A percentile compares a stretch with the other conserved stretches of the same genome.
phyloP scores from a whole-genome alignment of 2,113 vertebrate species.

The Passer domesticus region DNA sequence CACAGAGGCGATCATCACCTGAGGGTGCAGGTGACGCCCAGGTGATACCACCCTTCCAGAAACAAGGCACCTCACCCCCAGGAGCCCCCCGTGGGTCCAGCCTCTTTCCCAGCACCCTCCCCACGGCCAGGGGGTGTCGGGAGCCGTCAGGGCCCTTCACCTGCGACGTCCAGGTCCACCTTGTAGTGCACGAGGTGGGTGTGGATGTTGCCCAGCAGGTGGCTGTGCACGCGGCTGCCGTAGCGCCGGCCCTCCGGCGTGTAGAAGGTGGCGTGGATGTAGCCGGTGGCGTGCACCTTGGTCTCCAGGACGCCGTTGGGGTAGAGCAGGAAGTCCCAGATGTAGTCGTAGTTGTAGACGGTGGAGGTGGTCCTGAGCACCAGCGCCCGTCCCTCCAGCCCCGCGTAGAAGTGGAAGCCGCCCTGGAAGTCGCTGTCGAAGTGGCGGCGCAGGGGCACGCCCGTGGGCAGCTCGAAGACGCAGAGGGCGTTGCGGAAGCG shows the following conservation, averaged over 20 bases:
- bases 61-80: fast-evolving
- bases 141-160: conserved; percentile 50
- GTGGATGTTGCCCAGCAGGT: conserved; percentile 90
- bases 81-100: fast-evolving
- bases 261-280: conserved; percentile 87
- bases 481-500: conserved; percentile 79
- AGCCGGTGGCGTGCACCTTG: conserved; percentile 89
- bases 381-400: conserved; percentile 82
- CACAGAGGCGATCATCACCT: fast-evolving
- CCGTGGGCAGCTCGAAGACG: conserved; percentile 88
- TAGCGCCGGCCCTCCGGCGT: conserved; percentile 80
- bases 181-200: conserved; percentile 92
- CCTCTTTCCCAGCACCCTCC: neutral
- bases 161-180: conserved; percentile 89
- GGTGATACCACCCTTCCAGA: fast-evolving
- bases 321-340: conserved; percentile 92
- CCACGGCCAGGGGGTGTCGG: fast-evolving
- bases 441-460: conserved; percentile 84
- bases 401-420: conserved; percentile 85
- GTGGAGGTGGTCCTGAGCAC: conserved; percentile 88
- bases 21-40: fast-evolving
- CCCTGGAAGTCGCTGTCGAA: conserved; percentile 81
- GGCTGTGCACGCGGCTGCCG: conserved; percentile 82
- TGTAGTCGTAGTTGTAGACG: conserved; percentile 95
- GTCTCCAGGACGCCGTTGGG: conserved; percentile 89